Evolutionary conservation across 2,888 invertebrate genomes (phyloP), one percentile per base, ranked within the genome.

Genomic region (Vandiemenella viatica): DNA sequence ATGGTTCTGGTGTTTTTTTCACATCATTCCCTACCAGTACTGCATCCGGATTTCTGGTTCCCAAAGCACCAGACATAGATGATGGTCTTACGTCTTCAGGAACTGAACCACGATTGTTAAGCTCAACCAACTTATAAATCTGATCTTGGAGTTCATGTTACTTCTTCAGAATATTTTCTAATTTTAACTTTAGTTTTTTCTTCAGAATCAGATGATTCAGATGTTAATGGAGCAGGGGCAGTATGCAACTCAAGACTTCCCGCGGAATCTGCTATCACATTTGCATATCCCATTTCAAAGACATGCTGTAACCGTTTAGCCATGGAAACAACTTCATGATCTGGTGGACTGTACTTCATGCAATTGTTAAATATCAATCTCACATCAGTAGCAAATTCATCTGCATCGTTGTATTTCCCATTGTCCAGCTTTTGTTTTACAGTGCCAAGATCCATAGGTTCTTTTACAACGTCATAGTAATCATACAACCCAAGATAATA

Each of bases 401-500:
- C 81, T 7, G 91, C 87, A 54, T 83, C 83, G 65, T 84, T 83
- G 67, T 99, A 99, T 63, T 92, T 89, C 59, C 93, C 77, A 65
- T 78, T 82, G 66, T 99, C 98, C 85, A 98, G 86, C 76, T 97
- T 97, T 65, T 80, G 79, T 75, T 95, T 96, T 16, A 97, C 90
- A n/a, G 96, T 95, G 46, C 93, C 91, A 63, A 99, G 76, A 71
- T 99, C 98, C 98, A 99, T 99, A 13, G 98, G 98, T 67, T 92
- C 89, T 68, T 95, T 95, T 61, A 99, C 96, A 62, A 98, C 91
- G 63, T 90, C 92, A 72, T 96, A 91, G 71, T 99, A 99, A 71
- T 98, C 98, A 67, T 89, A 89, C 58, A 98, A 77, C 45, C 89
- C 90, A 54, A 98, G 74, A 60, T 88, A 75, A 62, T 89, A 89